Conservation (phyloP, 2,888 invertebrate genomes). For the Andricus curvator region DNA sequence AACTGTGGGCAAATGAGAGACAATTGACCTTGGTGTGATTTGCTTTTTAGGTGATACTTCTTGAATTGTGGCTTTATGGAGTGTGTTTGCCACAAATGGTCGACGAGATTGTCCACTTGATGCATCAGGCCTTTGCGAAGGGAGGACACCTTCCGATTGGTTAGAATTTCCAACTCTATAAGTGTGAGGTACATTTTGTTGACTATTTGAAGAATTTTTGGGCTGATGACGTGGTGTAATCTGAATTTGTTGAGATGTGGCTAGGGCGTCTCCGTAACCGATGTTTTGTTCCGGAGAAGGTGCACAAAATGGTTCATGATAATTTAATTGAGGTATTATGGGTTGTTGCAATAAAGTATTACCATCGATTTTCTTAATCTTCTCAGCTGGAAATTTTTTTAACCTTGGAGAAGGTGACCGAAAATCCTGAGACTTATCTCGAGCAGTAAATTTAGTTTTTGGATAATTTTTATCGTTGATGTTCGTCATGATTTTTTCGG, state of each 20-base stretch:
- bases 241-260: background rate
- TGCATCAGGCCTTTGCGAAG: background rate
- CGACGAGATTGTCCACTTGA: slow-evolving; percentile 49
- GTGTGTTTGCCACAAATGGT: slow-evolving; percentile 58
- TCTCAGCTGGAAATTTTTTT: slow-evolving; percentile 69
- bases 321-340: background rate
- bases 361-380: slow-evolving; percentile 57
- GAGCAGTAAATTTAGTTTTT: slow-evolving; percentile 8
- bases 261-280: slow-evolving; percentile 2
- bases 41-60: background rate
- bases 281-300: background rate
- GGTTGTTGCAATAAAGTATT: slow-evolving; percentile 13
- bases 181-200: slow-evolving; percentile 51
- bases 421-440: slow-evolving; percentile 39
- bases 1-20: background rate
- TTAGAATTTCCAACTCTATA: background rate
- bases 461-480: background rate
- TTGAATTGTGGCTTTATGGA: background rate
- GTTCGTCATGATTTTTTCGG: background rate
- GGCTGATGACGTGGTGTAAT: background rate
- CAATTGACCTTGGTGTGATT: slow-evolving; percentile 3
- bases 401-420: slow-evolving; percentile 57
- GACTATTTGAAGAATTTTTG: slow-evolving; percentile 45
- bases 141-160: background rate
- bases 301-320: background rate